phyloP scores from a whole-genome alignment of 2,888 invertebrate species.

The Thecophora atra region DNA sequence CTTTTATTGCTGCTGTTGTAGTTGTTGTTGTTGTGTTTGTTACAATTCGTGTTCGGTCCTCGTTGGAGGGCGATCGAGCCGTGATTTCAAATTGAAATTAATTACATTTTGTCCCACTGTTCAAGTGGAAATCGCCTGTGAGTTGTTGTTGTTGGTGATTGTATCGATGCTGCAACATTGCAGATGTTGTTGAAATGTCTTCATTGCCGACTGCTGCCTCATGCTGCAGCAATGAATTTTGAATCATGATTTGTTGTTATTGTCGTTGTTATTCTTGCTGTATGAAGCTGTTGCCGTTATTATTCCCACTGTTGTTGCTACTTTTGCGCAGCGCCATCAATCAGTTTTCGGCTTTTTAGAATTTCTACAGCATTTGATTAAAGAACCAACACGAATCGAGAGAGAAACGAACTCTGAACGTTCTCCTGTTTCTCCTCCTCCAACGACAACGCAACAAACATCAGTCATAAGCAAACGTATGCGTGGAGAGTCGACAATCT shows the following conservation, averaged over 20 bases:
- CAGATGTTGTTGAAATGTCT: conserved; percentile 44
- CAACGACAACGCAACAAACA: conserved; percentile 29
- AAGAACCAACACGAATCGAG: conserved; percentile 18
- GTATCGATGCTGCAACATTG: conserved; percentile 27
- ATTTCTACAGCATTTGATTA: conserved; percentile 23
- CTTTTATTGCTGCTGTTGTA: background rate
- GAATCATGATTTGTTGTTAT: conserved; percentile 33
- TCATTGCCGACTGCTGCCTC: conserved; percentile 39
- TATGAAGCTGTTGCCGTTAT: conserved; percentile 10
- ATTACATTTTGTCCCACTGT: conserved; percentile 36
- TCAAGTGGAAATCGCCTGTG: background rate
- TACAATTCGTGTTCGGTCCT: background rate
- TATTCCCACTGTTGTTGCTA: conserved; percentile 35
- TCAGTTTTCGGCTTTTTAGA: conserved; percentile 32
- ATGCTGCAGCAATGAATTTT: conserved; percentile 34
- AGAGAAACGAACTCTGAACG: background rate
- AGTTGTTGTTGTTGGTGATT: conserved; percentile 10
- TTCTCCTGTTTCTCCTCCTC: conserved; percentile 21
- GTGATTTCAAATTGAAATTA: conserved; percentile 36
- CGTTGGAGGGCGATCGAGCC: background rate
- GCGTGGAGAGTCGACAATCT: conserved; percentile 22
- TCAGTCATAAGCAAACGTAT: conserved; percentile 41
- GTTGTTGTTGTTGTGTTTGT: conserved; percentile 9
- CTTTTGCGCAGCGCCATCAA: conserved; percentile 38
- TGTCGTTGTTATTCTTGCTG: conserved; percentile 34